A percentile compares a stretch with the other conserved stretches of the same genome.
phyloP scores from a whole-genome alignment of 2,888 invertebrate genomes.

The Mythimna pallens region DNA sequence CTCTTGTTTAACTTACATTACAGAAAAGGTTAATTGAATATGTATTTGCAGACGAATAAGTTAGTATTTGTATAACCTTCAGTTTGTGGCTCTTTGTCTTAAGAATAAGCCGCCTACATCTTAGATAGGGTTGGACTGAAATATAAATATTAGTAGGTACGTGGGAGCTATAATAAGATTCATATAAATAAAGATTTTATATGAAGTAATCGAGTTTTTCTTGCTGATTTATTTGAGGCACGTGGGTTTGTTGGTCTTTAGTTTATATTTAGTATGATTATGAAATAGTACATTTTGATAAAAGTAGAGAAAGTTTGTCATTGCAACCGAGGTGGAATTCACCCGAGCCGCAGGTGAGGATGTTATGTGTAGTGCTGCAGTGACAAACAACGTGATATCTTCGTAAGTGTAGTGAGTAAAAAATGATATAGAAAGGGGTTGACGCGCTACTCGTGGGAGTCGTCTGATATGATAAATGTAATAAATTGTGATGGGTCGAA shows the following conservation, averaged over 20 bases:
- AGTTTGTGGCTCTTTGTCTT: constrained; percentile 4
- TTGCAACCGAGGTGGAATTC: no score
- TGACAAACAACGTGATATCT: no score
- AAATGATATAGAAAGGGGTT: no score
- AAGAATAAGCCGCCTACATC: constrained; percentile 17
- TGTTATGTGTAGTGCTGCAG: no score
- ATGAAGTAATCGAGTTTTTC: constrained; percentile 6
- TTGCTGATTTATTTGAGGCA: background rate
- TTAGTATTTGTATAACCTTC: constrained; percentile 17
- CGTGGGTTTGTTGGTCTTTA: background rate
- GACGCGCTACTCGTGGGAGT: no score
- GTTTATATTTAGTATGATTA: background rate
- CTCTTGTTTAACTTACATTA: constrained; percentile 28
- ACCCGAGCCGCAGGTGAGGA: no score
- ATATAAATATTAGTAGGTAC: no score
- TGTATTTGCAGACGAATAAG: constrained; percentile 21
- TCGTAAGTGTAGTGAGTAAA: no score
- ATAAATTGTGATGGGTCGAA: no score
- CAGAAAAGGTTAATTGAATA: constrained; percentile 33
- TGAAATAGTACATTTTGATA: no score
- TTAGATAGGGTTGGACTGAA: background rate
- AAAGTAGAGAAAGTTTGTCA: background rate
- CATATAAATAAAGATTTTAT: constrained; percentile 16
- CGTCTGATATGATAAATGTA: no score
- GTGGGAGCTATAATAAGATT: no score